These are phyloP conservation scores for Rapana venosa DNA, from an alignment of 2,888 invertebrate genomes.

Conservation along the genomic window DNA sequence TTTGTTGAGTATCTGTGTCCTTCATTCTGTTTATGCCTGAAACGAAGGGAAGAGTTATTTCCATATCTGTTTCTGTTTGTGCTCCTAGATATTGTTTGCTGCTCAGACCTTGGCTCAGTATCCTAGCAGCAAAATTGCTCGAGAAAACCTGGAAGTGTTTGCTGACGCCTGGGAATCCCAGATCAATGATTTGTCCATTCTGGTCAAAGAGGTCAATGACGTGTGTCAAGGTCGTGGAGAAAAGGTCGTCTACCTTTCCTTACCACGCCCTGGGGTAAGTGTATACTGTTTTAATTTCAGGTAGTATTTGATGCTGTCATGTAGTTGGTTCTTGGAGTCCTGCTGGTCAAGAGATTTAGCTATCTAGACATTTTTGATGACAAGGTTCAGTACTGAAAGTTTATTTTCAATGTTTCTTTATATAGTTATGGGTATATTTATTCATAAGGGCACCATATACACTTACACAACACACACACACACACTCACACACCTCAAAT, in stretches of 20 bases:
- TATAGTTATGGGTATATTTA: no score
- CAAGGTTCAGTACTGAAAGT: no score
- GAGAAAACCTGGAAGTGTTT: slow-evolving; percentile 93
- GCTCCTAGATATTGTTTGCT: slow-evolving; percentile 87
- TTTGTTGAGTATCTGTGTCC: no score
- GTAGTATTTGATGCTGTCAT: not conserved
- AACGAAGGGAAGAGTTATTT: not conserved
- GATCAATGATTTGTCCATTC: slow-evolving; percentile 92
- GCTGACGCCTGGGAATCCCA: slow-evolving; percentile 89
- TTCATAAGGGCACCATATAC: not conserved
- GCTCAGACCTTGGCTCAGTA: slow-evolving; percentile 94
- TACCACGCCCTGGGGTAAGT: slow-evolving; percentile 94
- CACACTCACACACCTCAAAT: no score
- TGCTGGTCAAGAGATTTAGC: no score
- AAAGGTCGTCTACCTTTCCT: slow-evolving; percentile 92
- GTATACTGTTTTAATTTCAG: not conserved
- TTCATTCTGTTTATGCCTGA: not conserved
- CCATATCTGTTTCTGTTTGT: not conserved
- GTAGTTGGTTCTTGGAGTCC: no score
- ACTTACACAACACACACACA: not conserved
- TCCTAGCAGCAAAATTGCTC: slow-evolving; percentile 95
- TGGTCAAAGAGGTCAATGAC: slow-evolving; percentile 90
- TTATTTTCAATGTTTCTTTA: no score
- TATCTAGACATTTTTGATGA: no score
- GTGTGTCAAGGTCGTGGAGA: slow-evolving; percentile 86